A percentile compares a stretch with the other conserved stretches of the same genome.
phyloP scores from a whole-genome alignment of 2,888 invertebrate species.

The Synanthedon myopaeformis region DNA sequence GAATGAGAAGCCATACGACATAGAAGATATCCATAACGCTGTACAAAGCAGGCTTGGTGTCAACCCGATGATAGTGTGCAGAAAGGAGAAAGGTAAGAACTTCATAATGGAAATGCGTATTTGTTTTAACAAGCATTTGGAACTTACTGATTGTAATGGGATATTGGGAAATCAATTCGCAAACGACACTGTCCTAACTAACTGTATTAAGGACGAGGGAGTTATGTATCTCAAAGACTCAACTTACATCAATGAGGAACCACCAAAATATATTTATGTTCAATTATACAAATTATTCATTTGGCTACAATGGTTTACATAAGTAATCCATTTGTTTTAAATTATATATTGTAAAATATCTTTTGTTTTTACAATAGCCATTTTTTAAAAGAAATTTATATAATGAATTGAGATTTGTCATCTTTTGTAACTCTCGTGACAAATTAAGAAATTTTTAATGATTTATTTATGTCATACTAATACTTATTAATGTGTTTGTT shows the following conservation, averaged over 20 bases:
- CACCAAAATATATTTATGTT: slow-evolving; percentile 50
- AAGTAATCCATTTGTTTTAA: slow-evolving; percentile 32
- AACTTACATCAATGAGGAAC: slow-evolving; percentile 7
- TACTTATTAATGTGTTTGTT: too few species aligned
- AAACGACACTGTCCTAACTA: slow-evolving; percentile 61
- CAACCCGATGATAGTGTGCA: slow-evolving; percentile 75
- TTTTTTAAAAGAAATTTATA: too few species aligned
- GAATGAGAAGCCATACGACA: slow-evolving; percentile 19
- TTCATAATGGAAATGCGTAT: slow-evolving; percentile 79
- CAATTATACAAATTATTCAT: slow-evolving; percentile 68
- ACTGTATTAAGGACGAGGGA: slow-evolving; percentile 66
- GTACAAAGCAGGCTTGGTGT: slow-evolving; percentile 66
- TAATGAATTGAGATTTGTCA: too few species aligned
- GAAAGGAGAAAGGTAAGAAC: slow-evolving; percentile 67
- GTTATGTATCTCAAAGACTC: slow-evolving; percentile 68
- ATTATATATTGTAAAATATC: neutral
- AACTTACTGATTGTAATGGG: slow-evolving; percentile 75
- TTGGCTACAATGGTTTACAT: slow-evolving; percentile 74
- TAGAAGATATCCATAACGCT: slow-evolving; percentile 30
- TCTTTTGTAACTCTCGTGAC: too few species aligned
- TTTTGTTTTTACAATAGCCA: too few species aligned
- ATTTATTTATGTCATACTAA: too few species aligned
- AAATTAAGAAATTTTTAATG: too few species aligned
- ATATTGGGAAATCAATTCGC: slow-evolving; percentile 20
- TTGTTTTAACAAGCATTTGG: slow-evolving; percentile 77